Conservation (phyloP, 2,888 invertebrate species). For the Ophion slaviceki region DNA sequence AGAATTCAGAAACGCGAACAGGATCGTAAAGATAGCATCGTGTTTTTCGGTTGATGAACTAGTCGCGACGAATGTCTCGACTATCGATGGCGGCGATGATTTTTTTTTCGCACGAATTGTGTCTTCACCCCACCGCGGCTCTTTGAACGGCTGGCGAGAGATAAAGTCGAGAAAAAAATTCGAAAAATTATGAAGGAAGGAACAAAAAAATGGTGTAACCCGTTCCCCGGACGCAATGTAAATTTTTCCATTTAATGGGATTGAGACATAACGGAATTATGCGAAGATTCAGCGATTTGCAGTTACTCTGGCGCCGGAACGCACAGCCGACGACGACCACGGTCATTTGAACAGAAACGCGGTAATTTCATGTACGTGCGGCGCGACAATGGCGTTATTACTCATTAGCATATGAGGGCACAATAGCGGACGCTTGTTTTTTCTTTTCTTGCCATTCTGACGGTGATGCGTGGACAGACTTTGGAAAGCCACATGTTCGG, state of each 20-base stretch:
- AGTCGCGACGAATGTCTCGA: no score
- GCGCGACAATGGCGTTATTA: no score
- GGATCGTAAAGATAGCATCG: neutral
- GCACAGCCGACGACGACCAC: no score
- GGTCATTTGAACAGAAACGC: neutral
- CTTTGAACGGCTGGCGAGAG: neutral
- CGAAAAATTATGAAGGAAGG: neutral
- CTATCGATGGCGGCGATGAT: no score
- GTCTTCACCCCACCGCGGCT: neutral
- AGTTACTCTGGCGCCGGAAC: neutral
- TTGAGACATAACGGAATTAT: conserved; percentile 39
- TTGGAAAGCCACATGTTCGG: no score
- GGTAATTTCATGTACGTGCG: neutral
- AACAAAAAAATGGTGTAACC: conserved; percentile 1
- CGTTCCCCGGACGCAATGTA: conserved; percentile 10
- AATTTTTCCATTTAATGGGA: conserved; percentile 9
- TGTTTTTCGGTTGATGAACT: neutral
- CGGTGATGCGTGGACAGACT: no score
- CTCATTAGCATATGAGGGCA: no score
- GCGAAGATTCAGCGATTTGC: conserved; percentile 34
- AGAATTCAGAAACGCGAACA: neutral
- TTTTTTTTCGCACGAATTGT: neutral
- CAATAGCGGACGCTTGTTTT: no score
- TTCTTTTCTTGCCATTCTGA: no score
- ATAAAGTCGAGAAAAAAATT: neutral